Base-by-base conservation (phyloP, 1,140 invertebrate genomes). In the Drosophila nebulosa region DNA sequence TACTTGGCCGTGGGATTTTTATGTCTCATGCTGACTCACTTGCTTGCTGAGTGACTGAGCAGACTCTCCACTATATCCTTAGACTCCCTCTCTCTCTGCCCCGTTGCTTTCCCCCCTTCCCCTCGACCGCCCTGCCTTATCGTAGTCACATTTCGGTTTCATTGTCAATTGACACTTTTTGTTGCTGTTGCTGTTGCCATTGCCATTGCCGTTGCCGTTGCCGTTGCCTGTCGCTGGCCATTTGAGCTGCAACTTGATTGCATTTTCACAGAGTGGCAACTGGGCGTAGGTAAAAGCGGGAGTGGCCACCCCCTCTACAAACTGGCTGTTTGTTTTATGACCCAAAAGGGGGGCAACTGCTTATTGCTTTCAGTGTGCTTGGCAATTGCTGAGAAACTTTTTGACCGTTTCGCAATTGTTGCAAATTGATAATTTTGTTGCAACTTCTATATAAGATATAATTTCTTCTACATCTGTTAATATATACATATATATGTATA, bases 161-260 rank as follows among this genome's bases (percentile, higher is more conserved):
- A 77, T 77, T 77, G 73, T 77, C 74, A 77, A 77, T 77, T 77
- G 74, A 77, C 74, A 77, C 74, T 77, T 77, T 77, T 74, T 74
- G 63, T 74, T 74, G 70, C 39, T 36, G 55, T 10, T 46, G 7
- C 30, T 50, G 42, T 22, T 42, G 58, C n/a, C n/a, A n/a, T n/a
- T n/a, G n/a, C n/a, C n/a, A n/a, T 39, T 24, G 71, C 26, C 9
- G 57, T 14, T 42, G n/a, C 26, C 39, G 57, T 58, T 76, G 72
- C 63, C 72, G 65, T 74, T 21, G 35, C 63, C 64, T 76, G 72
- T 69, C 72, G 72, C 73, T 26, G 27, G 71, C 74, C 71, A 74
- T 74, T 74, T 67, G 59, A 69, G 73, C 74, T 76, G 66, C 61
- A 58, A 69, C 74, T 70, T 76, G 64, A 70, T 77, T 77, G 66